These are phyloP conservation scores for Zaprionus tsacasi DNA, from an alignment of 1,140 invertebrate genomes.

Conservation along the genomic window DNA sequence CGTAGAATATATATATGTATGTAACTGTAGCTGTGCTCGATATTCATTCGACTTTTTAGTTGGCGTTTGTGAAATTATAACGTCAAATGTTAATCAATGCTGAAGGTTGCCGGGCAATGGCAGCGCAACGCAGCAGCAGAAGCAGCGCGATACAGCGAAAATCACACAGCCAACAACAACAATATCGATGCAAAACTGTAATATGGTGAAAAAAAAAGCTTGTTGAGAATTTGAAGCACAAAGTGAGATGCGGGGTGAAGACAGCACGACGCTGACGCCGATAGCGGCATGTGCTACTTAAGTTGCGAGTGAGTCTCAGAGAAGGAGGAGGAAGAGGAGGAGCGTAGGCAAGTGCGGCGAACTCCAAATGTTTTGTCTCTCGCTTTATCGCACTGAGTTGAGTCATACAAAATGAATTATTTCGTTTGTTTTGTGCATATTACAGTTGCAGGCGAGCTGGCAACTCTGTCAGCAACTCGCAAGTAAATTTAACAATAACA, in stretches of 20 bases:
- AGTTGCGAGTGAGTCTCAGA: neutral
- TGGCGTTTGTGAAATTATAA: constrained; percentile 78
- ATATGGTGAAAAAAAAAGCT: constrained; percentile 45
- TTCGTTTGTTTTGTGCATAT: constrained; percentile 12
- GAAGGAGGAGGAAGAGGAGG: neutral
- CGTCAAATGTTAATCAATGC: constrained; percentile 81
- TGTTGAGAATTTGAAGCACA: constrained; percentile 55
- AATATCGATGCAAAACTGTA: constrained; percentile 63
- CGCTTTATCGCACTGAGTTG: constrained; percentile 34
- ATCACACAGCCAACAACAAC: constrained; percentile 46
- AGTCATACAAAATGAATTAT: constrained; percentile 29
- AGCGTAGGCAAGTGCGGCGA: constrained; percentile 13
- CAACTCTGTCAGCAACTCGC: constrained; percentile 36
- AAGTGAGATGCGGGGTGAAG: constrained; percentile 18
- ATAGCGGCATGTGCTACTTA: constrained; percentile 29
- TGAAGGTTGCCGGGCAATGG: constrained; percentile 60
- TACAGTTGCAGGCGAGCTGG: constrained; percentile 12
- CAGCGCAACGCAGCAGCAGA: neutral
- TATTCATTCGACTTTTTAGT: constrained; percentile 60
- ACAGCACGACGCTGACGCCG: constrained; percentile 17
- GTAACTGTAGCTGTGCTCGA: constrained; percentile 51
- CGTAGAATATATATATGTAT: constrained; percentile 24
- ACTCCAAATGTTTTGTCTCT: constrained; percentile 29
- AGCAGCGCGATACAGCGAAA: constrained; percentile 34
- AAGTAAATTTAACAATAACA: constrained; percentile 25